Percentiles rank a stretch among this genome's conserved stretches.
Evolutionary conservation across 2,113 vertebrate genomes (phyloP).

Genomic region (Falco punctatus): DNA sequence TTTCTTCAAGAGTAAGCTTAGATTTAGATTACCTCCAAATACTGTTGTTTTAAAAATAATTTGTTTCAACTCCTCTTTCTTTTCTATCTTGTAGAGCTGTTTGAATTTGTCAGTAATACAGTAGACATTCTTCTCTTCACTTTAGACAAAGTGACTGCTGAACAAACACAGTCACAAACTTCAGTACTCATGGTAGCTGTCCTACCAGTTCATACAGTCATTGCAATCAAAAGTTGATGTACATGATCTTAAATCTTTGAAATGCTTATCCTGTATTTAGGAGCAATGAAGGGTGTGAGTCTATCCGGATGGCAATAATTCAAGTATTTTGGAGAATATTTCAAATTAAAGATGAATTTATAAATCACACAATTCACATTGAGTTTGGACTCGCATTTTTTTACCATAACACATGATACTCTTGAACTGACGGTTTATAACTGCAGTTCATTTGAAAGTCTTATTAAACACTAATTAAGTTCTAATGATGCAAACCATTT

Average conservation of each 20-base stretch:
- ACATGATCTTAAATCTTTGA: not conserved
- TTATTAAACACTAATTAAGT: not conserved
- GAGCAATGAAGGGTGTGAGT: not conserved
- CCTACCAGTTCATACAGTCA: not conserved
- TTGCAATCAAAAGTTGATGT: not conserved
- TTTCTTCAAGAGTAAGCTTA: not conserved
- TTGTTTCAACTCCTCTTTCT: not conserved
- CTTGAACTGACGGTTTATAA: constrained; percentile 13
- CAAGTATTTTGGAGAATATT: constrained; percentile 10
- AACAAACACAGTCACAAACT: not conserved
- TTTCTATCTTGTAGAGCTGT: not conserved
- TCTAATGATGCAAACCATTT: not conserved
- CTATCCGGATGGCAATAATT: constrained; percentile 7
- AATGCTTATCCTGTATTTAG: not conserved
- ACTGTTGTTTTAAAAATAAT: not conserved
- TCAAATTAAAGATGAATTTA: constrained; percentile 14
- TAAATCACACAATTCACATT: not conserved
- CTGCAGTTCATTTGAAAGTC: constrained; percentile 44
- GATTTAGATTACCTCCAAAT: not conserved
- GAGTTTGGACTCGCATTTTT: constrained; percentile 4
- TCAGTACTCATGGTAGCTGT: not conserved
- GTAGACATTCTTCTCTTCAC: not conserved
- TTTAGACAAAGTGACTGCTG: not conserved
- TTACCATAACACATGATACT: constrained; percentile 27
- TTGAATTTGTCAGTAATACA: not conserved